These are phyloP conservation scores for Nibea coibor DNA, from an alignment of 2,113 vertebrate genomes.

Conservation along the genomic window DNA sequence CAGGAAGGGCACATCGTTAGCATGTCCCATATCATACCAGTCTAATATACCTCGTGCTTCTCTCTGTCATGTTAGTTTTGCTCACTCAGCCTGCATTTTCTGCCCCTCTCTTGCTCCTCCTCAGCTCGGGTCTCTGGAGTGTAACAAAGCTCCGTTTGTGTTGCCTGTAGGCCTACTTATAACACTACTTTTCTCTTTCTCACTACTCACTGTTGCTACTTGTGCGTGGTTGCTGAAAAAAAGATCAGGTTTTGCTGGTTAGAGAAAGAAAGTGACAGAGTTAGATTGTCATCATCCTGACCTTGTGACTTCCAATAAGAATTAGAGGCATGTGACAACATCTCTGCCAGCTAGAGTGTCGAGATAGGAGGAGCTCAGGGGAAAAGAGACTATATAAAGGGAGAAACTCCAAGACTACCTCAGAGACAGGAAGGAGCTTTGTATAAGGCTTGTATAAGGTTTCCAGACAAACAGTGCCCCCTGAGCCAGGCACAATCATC, in stretches of 20 bases:
- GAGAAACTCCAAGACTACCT: neutral
- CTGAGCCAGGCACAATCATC: neutral
- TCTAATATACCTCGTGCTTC: neutral
- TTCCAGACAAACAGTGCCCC: neutral
- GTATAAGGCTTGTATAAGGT: neutral
- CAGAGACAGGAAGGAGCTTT: neutral
- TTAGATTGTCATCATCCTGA: neutral
- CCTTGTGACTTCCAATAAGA: conserved; percentile 19
- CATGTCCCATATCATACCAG: neutral
- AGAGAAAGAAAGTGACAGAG: neutral
- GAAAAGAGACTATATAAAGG: neutral
- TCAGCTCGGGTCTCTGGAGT: conserved; percentile 14
- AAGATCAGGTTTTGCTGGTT: neutral
- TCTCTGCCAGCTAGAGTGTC: neutral
- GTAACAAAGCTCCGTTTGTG: conserved; percentile 55
- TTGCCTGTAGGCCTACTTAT: conserved; percentile 33
- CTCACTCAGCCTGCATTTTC: neutral
- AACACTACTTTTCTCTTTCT: conserved; percentile 7
- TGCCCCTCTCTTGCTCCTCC: neutral
- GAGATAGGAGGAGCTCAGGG: conserved; percentile 11
- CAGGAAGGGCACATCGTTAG: no score
- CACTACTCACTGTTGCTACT: conserved; percentile 18
- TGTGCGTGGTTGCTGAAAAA: neutral
- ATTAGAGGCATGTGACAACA: neutral
- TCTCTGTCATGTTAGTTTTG: neutral